Percentiles rank a stretch among this genome's conserved stretches.
phyloP scores from a whole-genome alignment of 2,797 vertebrate species.

The Graptemys geographica region DNA sequence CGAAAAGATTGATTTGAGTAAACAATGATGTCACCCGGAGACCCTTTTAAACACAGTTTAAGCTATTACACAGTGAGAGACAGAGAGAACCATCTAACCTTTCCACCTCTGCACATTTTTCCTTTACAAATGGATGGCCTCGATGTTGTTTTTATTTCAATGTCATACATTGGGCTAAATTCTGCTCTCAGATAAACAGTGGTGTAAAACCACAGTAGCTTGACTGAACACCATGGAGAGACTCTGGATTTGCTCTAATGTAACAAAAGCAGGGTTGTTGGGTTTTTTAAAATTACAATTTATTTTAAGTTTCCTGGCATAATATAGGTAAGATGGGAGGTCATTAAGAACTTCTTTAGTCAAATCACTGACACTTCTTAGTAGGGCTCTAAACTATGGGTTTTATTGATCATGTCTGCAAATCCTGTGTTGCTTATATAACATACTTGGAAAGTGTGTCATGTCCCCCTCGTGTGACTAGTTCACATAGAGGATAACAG shows the following conservation, averaged over 20 bases:
- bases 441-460: background rate
- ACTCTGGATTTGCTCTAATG: slow-evolving; percentile 1
- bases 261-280: background rate
- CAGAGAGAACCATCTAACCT: slow-evolving; percentile 56
- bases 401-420: background rate
- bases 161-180: background rate
- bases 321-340: background rate
- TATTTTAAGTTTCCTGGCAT: background rate
- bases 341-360: background rate
- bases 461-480: background rate
- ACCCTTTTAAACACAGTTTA: slow-evolving; percentile 48
- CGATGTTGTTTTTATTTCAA: slow-evolving; percentile 45
- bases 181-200: background rate
- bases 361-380: background rate
- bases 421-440: background rate
- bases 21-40: slow-evolving; percentile 60
- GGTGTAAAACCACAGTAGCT: background rate
- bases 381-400: background rate
- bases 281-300: background rate
- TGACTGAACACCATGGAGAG: slow-evolving; percentile 33
- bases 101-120: slow-evolving; percentile 44
- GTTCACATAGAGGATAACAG: background rate
- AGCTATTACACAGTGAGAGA: slow-evolving; percentile 41
- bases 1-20: slow-evolving; percentile 48
- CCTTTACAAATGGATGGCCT: slow-evolving; percentile 23